Base-by-base conservation (phyloP, 2,797 vertebrate species). In the Percopsis omiscomaycus region DNA sequence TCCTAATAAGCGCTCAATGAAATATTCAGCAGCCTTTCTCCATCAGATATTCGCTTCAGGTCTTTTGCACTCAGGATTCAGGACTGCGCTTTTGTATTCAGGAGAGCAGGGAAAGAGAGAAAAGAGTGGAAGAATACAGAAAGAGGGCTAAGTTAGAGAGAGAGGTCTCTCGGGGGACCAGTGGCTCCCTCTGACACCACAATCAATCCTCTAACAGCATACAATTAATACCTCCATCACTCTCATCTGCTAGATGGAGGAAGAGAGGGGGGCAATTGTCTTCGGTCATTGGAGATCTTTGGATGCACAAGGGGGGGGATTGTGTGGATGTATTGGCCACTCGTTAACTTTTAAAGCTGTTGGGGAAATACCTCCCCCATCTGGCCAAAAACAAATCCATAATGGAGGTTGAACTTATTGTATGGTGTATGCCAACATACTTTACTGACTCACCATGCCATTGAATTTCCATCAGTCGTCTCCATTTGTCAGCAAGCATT, bases 11-110 rank as follows among this genome's bases (percentile, higher is more conserved):
- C 55, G 59, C 68, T 54, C 61, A 37, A 86, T 89, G 56, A 88
- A 89, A 87, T 80, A 88, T 89, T 86, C 66, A 87, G 53, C 55
- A 73, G 62, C 64, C 28, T 70, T 70, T 70, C 65, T 60, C 30
- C 54, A 76, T 79, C 65, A 78, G 16, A 76, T 72, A 83, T 75
- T 79, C 56, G 2, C 72, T 79, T 70, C 58, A 62, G 68, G 69
- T 63, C 61, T 51, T 64, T 68, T 63, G 45, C 50, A 75, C 46
- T 71, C 29, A 1, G 22, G 59, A 50, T 64, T 68, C 48, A 13
- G 22, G 44, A 58, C 29, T 67, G 68, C 60, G 60, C 57, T 59
- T 82, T 64, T 78, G 61, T 61, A 81, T 80, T 81, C 69, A 70
- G 61, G 59, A 16, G 3, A 3, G 29, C 12, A 5, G 11, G 22